Evolutionary conservation across 64 coral and sea anemone genomes (phyloP), one percentile per base, ranked within the genome.

Genomic region (Hydrozoanthus tunicans): DNA sequence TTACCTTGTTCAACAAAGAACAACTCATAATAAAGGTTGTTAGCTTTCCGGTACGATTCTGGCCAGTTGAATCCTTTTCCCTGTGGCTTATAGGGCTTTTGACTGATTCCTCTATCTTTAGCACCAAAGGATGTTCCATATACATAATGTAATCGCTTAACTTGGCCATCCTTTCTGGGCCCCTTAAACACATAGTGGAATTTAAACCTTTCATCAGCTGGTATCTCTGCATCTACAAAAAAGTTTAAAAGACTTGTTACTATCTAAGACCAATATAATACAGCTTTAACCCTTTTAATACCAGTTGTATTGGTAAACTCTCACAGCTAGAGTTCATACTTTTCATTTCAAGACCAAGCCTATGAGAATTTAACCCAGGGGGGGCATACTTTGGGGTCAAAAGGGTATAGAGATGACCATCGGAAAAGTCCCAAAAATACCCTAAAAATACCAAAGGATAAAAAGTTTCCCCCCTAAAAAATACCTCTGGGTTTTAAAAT

Each of bases 181-280:
- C 97, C 97, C 58, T 99, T 99, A 85, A 99, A 99, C 7, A 99
- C 97, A 77, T 99, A 99, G 79, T 99, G 86, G 56, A 99, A 94
- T 79, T 99, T 99, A 62, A 99, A 99, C 64, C 83, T 89, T 6
- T 99, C 97, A 54, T 95, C 92, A 6, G 97, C 90, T 17, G 91
- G 77, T 54, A 99, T 81, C 70, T 93, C 94, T 72, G 97, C 97
- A 99, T 99, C 97, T 99, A 51, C 8, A 17, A 12, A 86, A 43
- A 68, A 70, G 8, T 51, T 15, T 62, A 51, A 62, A 2, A 43
- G 32, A 43, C 32, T 43, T 43, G 32, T 43, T 43, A 43, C 32
- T 43, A 43, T 43, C 32, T 15, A 53, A 86, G 14, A 86, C 14
- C 10, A 7, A 53, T 53, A 15, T 4, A 59, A 81, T 15, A 58